phyloP scores from a whole-genome alignment of 2,797 vertebrate species.

The Mareca penelope region DNA sequence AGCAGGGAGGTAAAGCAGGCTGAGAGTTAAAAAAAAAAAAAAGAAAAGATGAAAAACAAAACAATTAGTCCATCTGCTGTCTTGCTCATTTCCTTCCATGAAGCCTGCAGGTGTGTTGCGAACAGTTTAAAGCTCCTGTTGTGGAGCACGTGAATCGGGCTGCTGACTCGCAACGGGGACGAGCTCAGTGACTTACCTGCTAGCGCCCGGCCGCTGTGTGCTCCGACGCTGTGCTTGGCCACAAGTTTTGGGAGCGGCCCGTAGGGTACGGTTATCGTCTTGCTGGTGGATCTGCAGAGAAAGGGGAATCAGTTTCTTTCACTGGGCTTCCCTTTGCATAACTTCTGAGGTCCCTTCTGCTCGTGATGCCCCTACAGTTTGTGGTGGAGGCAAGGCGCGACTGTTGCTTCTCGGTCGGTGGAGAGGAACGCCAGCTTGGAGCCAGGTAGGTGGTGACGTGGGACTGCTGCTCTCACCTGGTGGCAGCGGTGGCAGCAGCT shows the following conservation, averaged over 20 bases:
- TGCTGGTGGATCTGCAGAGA: background rate
- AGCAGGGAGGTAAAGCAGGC: background rate
- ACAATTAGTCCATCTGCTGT: background rate
- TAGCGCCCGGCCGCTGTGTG: background rate
- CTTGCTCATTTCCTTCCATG: background rate
- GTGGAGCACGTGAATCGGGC: background rate
- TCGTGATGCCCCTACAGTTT: background rate
- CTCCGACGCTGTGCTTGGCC: background rate
- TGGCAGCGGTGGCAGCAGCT: background rate
- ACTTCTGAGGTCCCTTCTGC: background rate
- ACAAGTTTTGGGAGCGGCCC: background rate
- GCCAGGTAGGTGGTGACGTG: background rate
- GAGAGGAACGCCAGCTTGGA: background rate
- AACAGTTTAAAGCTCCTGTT: background rate
- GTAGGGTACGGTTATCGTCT: background rate
- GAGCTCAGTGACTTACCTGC: background rate
- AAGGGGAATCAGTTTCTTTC: background rate
- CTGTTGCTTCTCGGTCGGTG: accelerated
- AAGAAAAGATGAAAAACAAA: background rate
- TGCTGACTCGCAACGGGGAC: background rate
- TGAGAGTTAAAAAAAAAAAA: background rate
- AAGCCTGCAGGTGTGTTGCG: background rate
- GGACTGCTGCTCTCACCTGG: background rate
- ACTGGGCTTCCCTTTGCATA: background rate
- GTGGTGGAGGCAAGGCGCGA: background rate